These are phyloP conservation scores for Chinchilla lanigera DNA, from an alignment of 2,113 vertebrate species.

Conservation along the genomic window DNA sequence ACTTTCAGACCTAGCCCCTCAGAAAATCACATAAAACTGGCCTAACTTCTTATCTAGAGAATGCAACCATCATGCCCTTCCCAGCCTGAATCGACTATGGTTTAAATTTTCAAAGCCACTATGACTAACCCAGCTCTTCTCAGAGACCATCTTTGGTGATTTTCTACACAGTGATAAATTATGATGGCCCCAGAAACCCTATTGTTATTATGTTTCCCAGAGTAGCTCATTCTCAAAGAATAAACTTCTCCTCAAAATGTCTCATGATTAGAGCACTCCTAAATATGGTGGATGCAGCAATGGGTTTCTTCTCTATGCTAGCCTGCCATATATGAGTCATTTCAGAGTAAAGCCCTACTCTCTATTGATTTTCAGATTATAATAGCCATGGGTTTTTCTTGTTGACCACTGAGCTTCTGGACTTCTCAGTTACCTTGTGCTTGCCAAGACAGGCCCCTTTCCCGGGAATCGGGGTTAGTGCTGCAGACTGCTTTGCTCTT, in stretches of 20 bases:
- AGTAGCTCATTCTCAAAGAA: neutral
- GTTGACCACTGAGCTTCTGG: neutral
- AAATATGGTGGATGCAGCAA: neutral
- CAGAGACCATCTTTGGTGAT: neutral
- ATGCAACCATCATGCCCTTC: neutral
- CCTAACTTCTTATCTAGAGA: neutral
- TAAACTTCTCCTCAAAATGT: neutral
- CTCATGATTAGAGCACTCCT: neutral
- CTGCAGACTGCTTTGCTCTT: neutral
- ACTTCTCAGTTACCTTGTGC: neutral
- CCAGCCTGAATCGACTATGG: neutral
- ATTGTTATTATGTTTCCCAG: neutral
- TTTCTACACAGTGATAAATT: neutral
- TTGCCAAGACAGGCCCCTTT: neutral
- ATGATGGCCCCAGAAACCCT: neutral
- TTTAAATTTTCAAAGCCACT: neutral
- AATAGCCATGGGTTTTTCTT: neutral
- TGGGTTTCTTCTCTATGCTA: neutral
- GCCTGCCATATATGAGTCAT: neutral
- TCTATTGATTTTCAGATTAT: neutral
- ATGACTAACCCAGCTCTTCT: neutral
- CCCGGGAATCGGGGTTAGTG: neutral
- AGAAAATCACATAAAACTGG: neutral
- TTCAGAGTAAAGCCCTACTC: neutral
- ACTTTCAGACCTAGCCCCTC: neutral